These are phyloP conservation scores for Octonoba sinensis DNA, from an alignment of 2,888 invertebrate species.

Conservation along the genomic window DNA sequence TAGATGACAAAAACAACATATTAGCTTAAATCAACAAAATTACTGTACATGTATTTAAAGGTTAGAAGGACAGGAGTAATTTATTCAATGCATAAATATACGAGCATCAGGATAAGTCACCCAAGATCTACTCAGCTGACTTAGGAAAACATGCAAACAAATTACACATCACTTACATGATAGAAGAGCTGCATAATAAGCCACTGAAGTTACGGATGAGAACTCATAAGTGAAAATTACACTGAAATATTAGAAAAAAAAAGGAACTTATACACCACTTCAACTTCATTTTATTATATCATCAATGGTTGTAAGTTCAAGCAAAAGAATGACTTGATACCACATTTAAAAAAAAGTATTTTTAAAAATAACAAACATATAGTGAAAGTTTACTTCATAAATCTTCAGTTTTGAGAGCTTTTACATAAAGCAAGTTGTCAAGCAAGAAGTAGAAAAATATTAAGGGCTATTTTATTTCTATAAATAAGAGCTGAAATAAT, in stretches of 20 bases:
- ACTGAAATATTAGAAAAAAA: slow-evolving; percentile 68
- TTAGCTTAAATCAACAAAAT: too few relatives aligned
- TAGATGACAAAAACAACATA: too few relatives aligned
- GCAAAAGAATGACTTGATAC: background rate
- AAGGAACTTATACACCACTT: background rate
- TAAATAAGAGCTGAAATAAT: too few relatives aligned
- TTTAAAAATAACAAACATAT: background rate
- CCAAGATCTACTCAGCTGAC: background rate
- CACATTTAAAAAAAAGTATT: background rate
- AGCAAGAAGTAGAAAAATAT: too few relatives aligned
- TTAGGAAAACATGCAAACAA: background rate
- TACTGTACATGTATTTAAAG: too few relatives aligned
- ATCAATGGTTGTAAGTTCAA: background rate
- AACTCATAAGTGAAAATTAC: slow-evolving; percentile 74
- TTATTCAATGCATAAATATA: too few relatives aligned
- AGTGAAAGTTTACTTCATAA: background rate
- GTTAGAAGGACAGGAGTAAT: too few relatives aligned
- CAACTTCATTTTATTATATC: too few relatives aligned
- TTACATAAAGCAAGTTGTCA: too few relatives aligned
- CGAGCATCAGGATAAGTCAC: too few relatives aligned
- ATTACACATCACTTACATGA: slow-evolving; percentile 68
- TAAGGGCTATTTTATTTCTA: too few relatives aligned
- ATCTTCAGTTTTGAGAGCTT: background rate
- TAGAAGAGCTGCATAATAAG: slow-evolving; percentile 70
- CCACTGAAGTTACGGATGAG: slow-evolving; percentile 71